phyloP scores from a whole-genome alignment of 2,888 invertebrate species.

The Lepidocyrtoides sp. region DNA sequence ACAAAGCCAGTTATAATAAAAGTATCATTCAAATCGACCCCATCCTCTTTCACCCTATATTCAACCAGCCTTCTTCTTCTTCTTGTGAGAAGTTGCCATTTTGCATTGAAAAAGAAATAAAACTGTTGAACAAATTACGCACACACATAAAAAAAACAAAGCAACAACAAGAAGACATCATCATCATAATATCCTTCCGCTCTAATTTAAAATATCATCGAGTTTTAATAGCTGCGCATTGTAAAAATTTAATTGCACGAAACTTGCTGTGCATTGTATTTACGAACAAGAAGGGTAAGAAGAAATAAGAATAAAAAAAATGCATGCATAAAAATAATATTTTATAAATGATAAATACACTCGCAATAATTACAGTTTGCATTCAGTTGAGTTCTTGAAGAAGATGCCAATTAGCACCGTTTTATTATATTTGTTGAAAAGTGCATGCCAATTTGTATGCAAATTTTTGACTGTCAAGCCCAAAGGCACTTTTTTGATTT shows the following conservation, averaged over 20 bases:
- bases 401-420: neutral
- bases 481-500: neutral
- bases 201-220: too few species aligned
- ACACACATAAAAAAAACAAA: too few species aligned
- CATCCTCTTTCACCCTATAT: neutral
- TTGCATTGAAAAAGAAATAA: too few species aligned
- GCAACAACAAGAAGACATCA: too few species aligned
- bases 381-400: neutral
- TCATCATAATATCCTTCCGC: too few species aligned
- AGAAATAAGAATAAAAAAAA: neutral
- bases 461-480: neutral
- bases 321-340: too few species aligned
- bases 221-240: too few species aligned
- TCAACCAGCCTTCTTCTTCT: neutral
- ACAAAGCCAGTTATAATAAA: constrained; percentile 47
- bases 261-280: too few species aligned
- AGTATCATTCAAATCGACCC: constrained; percentile 34
- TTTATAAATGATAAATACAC: too few species aligned
- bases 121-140: too few species aligned
- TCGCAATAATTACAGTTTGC: neutral
- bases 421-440: constrained; percentile 19
- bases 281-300: neutral
- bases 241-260: too few species aligned
- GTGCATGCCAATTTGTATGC: neutral
- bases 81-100: neutral